Conservation (phyloP, 2,113 vertebrate genomes). For the Carettochelys insculpta region DNA sequence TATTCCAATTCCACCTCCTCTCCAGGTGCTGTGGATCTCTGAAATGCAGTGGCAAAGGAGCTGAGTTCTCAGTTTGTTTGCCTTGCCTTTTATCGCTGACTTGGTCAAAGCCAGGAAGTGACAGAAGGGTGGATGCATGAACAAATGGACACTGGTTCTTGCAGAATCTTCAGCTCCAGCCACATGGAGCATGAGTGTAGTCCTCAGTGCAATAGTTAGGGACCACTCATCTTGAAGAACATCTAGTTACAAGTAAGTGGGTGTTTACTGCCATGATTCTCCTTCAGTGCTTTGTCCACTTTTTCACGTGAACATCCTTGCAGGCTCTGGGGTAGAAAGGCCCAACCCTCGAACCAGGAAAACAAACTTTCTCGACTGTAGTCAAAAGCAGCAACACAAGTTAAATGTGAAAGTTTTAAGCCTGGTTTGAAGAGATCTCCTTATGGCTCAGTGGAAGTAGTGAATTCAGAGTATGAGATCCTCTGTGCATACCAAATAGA, state of each 20-base stretch:
- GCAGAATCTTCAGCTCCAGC: background rate
- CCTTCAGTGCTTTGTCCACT: too few species aligned
- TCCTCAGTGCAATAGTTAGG: background rate
- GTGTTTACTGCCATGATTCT: too few species aligned
- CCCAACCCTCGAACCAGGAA: too few species aligned
- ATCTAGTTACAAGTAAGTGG: background rate
- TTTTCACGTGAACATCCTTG: too few species aligned
- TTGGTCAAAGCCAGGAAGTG: background rate
- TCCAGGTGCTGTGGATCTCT: background rate
- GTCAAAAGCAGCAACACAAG: too few species aligned
- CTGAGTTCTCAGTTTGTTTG: background rate
- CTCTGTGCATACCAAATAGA: too few species aligned
- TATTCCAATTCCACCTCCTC: background rate
- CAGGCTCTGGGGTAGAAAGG: too few species aligned
- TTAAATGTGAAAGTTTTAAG: too few species aligned
- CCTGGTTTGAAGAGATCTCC: too few species aligned
- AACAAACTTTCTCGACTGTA: too few species aligned
- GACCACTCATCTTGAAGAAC: background rate
- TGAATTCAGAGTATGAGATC: too few species aligned
- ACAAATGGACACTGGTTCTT: background rate
- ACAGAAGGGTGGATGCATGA: background rate
- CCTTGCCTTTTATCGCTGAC: background rate
- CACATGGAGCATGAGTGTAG: background rate
- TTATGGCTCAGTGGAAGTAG: too few species aligned
- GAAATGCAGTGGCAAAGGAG: background rate